Base-by-base conservation (phyloP, 2,888 invertebrate genomes). In the Papilio demoleus region DNA sequence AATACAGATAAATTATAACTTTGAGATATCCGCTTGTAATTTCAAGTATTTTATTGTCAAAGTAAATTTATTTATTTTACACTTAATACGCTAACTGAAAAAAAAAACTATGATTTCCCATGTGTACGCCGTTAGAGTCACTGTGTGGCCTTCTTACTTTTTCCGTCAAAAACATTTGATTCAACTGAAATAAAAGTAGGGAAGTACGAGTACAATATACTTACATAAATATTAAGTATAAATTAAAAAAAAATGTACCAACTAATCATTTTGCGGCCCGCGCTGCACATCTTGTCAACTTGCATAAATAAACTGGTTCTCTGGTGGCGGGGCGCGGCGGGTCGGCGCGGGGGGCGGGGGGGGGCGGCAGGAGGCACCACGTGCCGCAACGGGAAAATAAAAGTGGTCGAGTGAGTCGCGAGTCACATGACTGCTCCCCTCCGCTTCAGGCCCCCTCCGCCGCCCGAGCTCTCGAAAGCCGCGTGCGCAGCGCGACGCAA, bases 351-450 rank as follows among this genome's bases (percentile, higher is more conserved):
- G 42, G 42, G n/a, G 42, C 12, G 38, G 36, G 38, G 12, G 56
- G 58, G 22, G 19, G 19, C 12, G 34, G 19, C 17, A 9, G 50
- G 47, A 22, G 31, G 14, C 11, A 22, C 67, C 50, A 61, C 47
- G 60, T 40, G 53, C 61, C 61, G 50, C 61, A 67, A 67, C 67
- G 67, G 67, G 67, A 67, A 67, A 62, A 56, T 56, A 67, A 67
- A 62, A 67, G 67, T 67, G 56, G 67, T 67, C 67, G 24, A 67
- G 61, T 53, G 53, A n/a, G 50, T 68, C 42, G 36, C 47, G 36
- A 59, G 58, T 68, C 68, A 68, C 68, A 63, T 63, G 68, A 63
- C 67, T 24, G 17, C 42, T 40, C 62, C 31, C 62, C 62, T 24
- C 62, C 61, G 5, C 40, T 31, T 5, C 27, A n/a, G 19, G 3